Base-by-base conservation (phyloP, 2,113 vertebrate species). In the Bufo gargarizans region DNA sequence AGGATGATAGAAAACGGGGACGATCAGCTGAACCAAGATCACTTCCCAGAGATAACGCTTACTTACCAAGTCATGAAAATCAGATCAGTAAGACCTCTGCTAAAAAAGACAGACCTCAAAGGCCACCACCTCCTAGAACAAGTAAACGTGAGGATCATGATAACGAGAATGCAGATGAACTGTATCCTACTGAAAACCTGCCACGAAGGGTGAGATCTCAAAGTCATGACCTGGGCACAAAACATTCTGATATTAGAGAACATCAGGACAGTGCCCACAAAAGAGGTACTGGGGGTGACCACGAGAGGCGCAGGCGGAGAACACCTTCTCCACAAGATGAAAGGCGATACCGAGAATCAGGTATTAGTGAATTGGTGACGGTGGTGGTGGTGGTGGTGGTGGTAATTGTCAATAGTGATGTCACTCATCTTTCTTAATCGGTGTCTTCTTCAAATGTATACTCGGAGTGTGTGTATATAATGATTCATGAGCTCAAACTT, bases 351-450 rank as follows among this genome's bases (percentile, higher is more conserved):
- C 90, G 6, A 69, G 92, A 95, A 67, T 86, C 96, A 99, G 98
- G 98, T 99, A 99, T 96, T 92, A 63, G 77, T 89, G 78, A 81
- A 10, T 0, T 79, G n/a, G 43, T 47, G 72, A 4, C 78, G 8
- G 20, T 58, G 43, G 43, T 86, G 8, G 20, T 58, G 43, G 43
- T 71, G 12, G 12, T 50, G 65, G 55, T 82, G 80, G 71, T 77
- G 71, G 81, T 77, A 22, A 22, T 67, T 61, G 49, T 13, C 33
- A 14, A 20, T 85, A 58, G 69, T 85, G 50, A 74, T 59, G 22
- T 58, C 6, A 45, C 33, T 53, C 81, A 67, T 86, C n/a, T 78
- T 45, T 61, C 56, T 56, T 56, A 45, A 86, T 86, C 85, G 67
- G 20, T 59, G 7, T 78, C 47, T 49, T 22, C 22, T 55, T n/a